Evolutionary conservation across 2,888 invertebrate genomes (phyloP).

Genomic region (Leptodirus hochenwartii): DNA sequence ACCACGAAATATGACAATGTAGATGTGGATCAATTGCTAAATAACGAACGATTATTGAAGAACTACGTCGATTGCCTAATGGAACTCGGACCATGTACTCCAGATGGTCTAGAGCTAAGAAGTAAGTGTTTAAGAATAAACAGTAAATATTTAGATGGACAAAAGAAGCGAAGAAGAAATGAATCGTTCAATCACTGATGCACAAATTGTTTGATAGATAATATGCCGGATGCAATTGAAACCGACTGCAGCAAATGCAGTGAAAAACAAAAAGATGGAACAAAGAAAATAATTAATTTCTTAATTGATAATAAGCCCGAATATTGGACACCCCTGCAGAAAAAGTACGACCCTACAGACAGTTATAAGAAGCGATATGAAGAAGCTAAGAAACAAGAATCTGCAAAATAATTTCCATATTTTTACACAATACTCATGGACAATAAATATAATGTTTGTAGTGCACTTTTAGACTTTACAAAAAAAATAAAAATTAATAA

Average conservation of each 20-base stretch:
- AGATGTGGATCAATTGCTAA: slow-evolving; percentile 46
- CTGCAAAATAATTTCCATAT: no score
- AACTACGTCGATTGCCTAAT: slow-evolving; percentile 51
- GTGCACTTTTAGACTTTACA: no score
- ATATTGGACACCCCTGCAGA: slow-evolving; percentile 23
- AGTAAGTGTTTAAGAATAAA: slow-evolving; percentile 21
- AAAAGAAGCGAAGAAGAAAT: no score
- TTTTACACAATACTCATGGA: no score
- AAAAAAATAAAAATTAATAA: no score
- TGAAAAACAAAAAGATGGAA: slow-evolving; percentile 41
- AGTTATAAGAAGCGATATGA: slow-evolving; percentile 40
- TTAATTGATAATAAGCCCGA: slow-evolving; percentile 35
- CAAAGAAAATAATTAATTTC: slow-evolving; percentile 43
- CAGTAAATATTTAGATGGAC: no score
- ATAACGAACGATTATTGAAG: slow-evolving; percentile 42
- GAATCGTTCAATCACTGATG: no score
- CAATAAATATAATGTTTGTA: no score
- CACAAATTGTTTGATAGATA: slow-evolving; percentile 35
- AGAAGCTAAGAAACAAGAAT: slow-evolving; percentile 23
- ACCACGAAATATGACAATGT: slow-evolving; percentile 52
- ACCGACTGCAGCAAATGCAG: slow-evolving; percentile 51
- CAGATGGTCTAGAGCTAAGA: slow-evolving; percentile 42
- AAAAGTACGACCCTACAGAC: slow-evolving; percentile 36
- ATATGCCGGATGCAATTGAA: slow-evolving; percentile 49
- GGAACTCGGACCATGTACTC: slow-evolving; percentile 43